Evolutionary conservation across 2,888 invertebrate genomes (phyloP), one percentile per base, ranked within the genome.

Genomic region (Stenchaetothrips biformis): DNA sequence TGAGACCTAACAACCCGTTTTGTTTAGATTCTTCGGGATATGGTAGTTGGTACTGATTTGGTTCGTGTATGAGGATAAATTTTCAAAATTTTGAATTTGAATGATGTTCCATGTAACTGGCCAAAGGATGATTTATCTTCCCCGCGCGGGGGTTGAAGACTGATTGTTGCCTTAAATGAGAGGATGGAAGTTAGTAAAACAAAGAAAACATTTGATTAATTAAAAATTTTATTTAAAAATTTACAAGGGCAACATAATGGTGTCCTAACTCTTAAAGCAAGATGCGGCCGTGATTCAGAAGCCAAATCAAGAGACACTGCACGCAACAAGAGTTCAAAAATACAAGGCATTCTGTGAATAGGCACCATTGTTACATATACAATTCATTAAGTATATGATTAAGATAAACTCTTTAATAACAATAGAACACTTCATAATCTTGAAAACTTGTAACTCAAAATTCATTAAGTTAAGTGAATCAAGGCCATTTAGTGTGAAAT

Each of bases 221-320:
- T 74, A 74, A 74, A 74, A 74, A 74, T 74, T 74, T 74, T 74
- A 74, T 74, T 74, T 74, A 74, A 74, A 74, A 74, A 74, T 74
- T 21, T 74, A 74, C 67, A 74, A 74, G 67, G 67, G 67, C 67
- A 74, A 74, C 25, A 25, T 25, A 74, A 4, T 25, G 25, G 67
- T 74, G 67, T 74, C 67, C 7, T 74, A 25, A 6, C 67, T 74
- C 25, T 7, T n/a, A 74, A 74, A 74, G 67, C 67, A 74, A 74
- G 25, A 53, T 18, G 13, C 16, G 53, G 16, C 18, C 13, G 8
- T 53, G 8, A 18, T 18, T 18, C 18, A 18, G 53, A 11, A 18
- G 53, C 53, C 53, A 53, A 18, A 18, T 18, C 53, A 21, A 25
- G 21, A 25, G 67, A 74, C 67, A 74, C 67, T 74, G 25, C 6